A percentile compares a stretch with the other conserved stretches of the same genome.
phyloP scores from a whole-genome alignment of 2,888 invertebrate species.

The Rhopalosiphum nymphaeae region DNA sequence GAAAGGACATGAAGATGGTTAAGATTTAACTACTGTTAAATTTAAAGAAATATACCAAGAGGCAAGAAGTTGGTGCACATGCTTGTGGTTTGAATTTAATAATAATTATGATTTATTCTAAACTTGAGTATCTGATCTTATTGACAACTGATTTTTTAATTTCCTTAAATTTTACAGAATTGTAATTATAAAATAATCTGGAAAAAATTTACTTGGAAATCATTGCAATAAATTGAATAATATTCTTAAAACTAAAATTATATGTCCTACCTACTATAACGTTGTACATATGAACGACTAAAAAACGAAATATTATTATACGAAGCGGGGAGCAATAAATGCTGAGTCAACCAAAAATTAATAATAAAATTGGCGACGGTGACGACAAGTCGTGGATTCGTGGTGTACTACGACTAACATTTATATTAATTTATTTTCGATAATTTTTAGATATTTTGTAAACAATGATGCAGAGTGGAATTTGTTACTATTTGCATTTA shows the following conservation, averaged over 20 bases:
- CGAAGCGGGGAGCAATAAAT: too few relatives aligned
- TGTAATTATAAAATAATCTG: neutral
- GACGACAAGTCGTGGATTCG: too few relatives aligned
- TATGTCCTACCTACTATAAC: too few relatives aligned
- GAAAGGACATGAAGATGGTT: neutral
- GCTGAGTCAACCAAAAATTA: too few relatives aligned
- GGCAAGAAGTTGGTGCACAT: neutral
- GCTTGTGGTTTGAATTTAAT: neutral
- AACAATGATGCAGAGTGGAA: slow-evolving; percentile 49
- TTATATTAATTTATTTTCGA: too few relatives aligned
- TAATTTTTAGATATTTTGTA: slow-evolving; percentile 32
- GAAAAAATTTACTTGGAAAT: too few relatives aligned
- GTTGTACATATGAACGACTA: too few relatives aligned
- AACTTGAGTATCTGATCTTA: neutral
- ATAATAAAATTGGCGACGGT: too few relatives aligned
- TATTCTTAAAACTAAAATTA: too few relatives aligned
- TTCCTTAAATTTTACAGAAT: neutral
- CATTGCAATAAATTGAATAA: neutral
- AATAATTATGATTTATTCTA: neutral
- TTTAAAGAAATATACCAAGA: slow-evolving; percentile 1
- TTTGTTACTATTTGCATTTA: slow-evolving; percentile 51
- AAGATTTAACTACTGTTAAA: neutral
- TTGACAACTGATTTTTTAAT: neutral
- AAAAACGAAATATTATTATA: too few relatives aligned
- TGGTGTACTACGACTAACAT: too few relatives aligned